A percentile compares a stretch with the other conserved stretches of the same genome.
These are phyloP conservation scores for Serranus cabrilla DNA, from an alignment of 2,797 vertebrate species.

Conservation along the genomic window DNA sequence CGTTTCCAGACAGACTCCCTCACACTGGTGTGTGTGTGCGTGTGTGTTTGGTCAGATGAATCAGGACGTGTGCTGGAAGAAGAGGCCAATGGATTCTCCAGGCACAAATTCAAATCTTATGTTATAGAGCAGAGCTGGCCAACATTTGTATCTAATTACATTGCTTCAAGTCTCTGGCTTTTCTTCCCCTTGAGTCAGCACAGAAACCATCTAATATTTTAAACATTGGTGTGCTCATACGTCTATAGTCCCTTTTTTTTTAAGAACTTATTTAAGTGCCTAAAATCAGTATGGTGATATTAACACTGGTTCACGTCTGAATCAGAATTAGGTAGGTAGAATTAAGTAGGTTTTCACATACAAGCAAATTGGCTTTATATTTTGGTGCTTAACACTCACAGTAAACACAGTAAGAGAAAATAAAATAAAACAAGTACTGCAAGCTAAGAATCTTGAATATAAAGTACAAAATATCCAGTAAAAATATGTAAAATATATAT, in stretches of 20 bases:
- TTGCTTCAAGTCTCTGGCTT: not conserved
- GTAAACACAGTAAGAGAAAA: no score
- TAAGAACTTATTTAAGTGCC: not conserved
- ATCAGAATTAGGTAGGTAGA: not conserved
- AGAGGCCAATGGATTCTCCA: constrained; percentile 76
- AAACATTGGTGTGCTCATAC: not conserved
- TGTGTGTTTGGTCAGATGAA: constrained; percentile 62
- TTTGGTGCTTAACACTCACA: not conserved
- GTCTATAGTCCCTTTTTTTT: no score
- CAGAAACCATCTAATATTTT: not conserved
- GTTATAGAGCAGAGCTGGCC: constrained; percentile 30
- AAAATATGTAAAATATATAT: not conserved
- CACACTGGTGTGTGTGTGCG: constrained; percentile 44
- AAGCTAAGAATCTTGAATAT: not conserved
- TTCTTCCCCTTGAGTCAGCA: not conserved
- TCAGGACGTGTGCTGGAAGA: constrained; percentile 73
- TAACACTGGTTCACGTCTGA: not conserved
- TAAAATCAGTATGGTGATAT: not conserved
- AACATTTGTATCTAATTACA: constrained; percentile 31
- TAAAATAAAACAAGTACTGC: not conserved
- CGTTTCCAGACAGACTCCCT: constrained; percentile 69
- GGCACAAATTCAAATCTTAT: constrained; percentile 42
- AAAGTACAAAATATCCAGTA: not conserved
- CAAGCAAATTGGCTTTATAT: not conserved
- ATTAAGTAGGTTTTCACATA: not conserved